A percentile compares a stretch with the other conserved stretches of the same genome.
Conservation (phyloP, 2,888 invertebrate genomes). For the Cryptocheilus praepositus region DNA sequence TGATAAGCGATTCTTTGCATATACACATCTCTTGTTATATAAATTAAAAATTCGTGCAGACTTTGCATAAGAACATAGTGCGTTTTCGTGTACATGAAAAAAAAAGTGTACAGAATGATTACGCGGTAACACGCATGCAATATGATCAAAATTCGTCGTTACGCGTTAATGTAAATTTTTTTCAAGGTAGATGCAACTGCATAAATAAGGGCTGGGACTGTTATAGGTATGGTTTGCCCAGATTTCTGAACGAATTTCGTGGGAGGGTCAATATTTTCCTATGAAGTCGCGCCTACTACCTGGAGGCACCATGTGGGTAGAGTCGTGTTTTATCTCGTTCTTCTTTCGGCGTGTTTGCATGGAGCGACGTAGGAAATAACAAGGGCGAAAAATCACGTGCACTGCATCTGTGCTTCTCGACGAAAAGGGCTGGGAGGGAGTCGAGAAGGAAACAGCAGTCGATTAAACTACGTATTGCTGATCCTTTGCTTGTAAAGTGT, state of each 20-base stretch:
- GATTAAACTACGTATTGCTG: no score
- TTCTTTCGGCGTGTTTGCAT: slow-evolving; percentile 34
- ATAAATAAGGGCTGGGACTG: slow-evolving; percentile 42
- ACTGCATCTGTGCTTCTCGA: background rate
- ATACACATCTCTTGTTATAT: no score
- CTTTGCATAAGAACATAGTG: no score
- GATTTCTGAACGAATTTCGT: slow-evolving; percentile 58
- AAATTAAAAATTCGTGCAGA: no score
- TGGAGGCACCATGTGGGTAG: slow-evolving; percentile 26
- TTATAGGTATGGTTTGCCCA: slow-evolving; percentile 42
- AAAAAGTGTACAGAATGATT: no score
- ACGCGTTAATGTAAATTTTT: slow-evolving; percentile 7
- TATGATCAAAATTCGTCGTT: no score
- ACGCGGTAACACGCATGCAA: background rate
- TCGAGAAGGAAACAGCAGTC: no score
- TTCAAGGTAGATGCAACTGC: slow-evolving; percentile 17
- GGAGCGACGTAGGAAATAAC: slow-evolving; percentile 44
- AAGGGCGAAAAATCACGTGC: slow-evolving; percentile 42
- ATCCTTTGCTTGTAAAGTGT: no score
- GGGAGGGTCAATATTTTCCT: slow-evolving; percentile 63
- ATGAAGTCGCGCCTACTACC: slow-evolving; percentile 43
- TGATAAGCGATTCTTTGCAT: no score
- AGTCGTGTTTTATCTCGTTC: slow-evolving; percentile 54
- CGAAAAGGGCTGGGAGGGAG: no score
- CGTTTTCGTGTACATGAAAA: no score